Percentiles rank a stretch among this genome's conserved stretches.
phyloP scores from a whole-genome alignment of 2,888 invertebrate genomes.

The Odontocolon sp. region DNA sequence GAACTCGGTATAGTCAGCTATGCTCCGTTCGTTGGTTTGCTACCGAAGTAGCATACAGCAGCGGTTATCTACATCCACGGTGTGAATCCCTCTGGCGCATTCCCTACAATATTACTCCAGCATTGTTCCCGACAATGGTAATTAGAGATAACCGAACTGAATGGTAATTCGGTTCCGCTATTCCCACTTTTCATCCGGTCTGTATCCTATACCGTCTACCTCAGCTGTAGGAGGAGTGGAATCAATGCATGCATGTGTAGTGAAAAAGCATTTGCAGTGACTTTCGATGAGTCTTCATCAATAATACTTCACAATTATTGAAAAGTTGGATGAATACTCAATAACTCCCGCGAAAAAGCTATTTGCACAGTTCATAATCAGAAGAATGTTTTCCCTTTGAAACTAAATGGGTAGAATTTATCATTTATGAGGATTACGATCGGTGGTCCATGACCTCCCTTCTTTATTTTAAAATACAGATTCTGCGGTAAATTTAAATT shows the following conservation, averaged over 20 bases:
- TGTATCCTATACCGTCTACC: neutral
- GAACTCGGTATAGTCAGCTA: constrained; percentile 18
- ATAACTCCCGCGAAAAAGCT: neutral
- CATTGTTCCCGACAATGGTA: constrained; percentile 61
- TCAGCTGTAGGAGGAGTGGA: no score
- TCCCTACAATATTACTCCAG: constrained; percentile 40
- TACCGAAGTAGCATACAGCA: neutral
- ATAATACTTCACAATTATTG: neutral
- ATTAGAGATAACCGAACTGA: constrained; percentile 64
- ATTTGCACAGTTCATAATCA: neutral
- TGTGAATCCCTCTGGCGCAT: constrained; percentile 36
- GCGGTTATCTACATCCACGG: constrained; percentile 46
- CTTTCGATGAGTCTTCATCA: neutral
- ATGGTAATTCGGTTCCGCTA: constrained; percentile 62
- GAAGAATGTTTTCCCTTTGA: no score
- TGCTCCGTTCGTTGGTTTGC: constrained; percentile 17
- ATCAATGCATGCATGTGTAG: no score
- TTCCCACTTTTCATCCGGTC: constrained; percentile 50
- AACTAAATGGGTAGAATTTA: no score
- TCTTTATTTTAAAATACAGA: no score
- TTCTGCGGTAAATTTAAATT: no score
- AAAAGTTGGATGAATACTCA: neutral
- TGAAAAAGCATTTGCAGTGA: neutral
- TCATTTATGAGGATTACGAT: no score
- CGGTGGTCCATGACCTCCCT: no score